Evolutionary conservation across 2,888 invertebrate genomes (phyloP), one percentile per base, ranked within the genome.

Genomic region (Heliconius erato): DNA sequence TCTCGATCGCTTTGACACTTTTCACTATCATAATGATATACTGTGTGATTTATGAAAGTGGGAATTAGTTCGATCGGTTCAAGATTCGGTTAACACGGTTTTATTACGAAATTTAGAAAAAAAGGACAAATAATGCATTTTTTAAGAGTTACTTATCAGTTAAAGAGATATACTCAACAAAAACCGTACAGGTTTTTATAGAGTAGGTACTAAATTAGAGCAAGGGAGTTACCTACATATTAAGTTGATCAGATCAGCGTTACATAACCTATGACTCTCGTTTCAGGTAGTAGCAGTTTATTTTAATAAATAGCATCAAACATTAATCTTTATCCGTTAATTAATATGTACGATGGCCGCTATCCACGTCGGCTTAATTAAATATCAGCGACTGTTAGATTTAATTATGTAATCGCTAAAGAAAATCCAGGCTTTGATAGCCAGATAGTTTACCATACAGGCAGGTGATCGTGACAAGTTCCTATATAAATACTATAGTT

Each of bases 331-430:
- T 82, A 72, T 79, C 81, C 74, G 72, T 79, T 72, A 79, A 84
- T 86, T 84, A 83, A 82, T 84, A 85, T 84, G 84, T 81, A 80
- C 79, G 83, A 85, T 81, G 79, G 80, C 82, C 68, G 79, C 82
- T 85, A 84, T 85, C 85, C 35, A 80, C 44, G 82, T 81, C 65
- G 80, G 81, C 82, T 86, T 86, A 87, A 86, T 87, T 87, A 86
- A 86, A 85, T 83, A 85, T 85, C 86, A 81, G 85, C 77, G 85
- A 81, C 81, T 83, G 85, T 85, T 79, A 84, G 84, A 84, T 84
- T 87, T 87, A 86, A 88, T 88, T 87, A 86, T 84, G 86, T 83
- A 86, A 87, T 87, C 85, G 80, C 74, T 79, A 71, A 79, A 67
- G 80, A 78, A 78, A 85, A 80, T 81, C 79, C 83, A 83, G 82